These are phyloP conservation scores for Xestia xanthographa DNA, from an alignment of 2,888 invertebrate genomes.

Conservation along the genomic window DNA sequence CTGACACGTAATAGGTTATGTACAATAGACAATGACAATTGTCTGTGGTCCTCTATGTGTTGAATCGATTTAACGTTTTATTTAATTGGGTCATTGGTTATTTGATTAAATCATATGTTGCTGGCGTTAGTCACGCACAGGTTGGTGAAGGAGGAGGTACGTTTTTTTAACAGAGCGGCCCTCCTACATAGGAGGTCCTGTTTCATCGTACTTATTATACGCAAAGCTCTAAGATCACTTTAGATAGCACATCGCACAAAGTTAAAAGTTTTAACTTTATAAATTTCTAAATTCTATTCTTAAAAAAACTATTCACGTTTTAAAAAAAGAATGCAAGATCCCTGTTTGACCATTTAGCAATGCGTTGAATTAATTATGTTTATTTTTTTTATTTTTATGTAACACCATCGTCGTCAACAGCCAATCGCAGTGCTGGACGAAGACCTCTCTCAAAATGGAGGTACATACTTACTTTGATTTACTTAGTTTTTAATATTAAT, in stretches of 20 bases:
- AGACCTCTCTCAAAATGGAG: conserved; percentile 57
- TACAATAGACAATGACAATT: conserved; percentile 79
- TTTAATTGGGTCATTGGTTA: conserved; percentile 67
- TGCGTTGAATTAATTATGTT: conserved; percentile 7
- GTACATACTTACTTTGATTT: conserved; percentile 54
- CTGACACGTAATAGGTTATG: conserved; percentile 69
- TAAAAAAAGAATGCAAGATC: not conserved
- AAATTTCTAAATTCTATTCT: not conserved
- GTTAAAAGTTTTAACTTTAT: not conserved
- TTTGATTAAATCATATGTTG: conserved; percentile 45
- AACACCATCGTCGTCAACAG: conserved; percentile 52
- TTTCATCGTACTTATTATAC: not conserved
- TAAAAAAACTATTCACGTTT: not conserved
- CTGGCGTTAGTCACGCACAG: conserved; percentile 2
- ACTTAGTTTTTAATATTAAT: not conserved
- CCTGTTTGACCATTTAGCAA: not conserved
- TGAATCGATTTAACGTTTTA: conserved; percentile 66
- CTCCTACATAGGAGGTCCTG: not conserved
- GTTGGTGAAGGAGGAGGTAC: not conserved
- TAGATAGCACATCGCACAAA: not conserved
- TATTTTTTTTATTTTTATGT: conserved; percentile 61
- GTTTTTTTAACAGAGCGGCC: not conserved
- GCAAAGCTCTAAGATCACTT: not conserved
- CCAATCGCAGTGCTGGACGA: conserved; percentile 50
- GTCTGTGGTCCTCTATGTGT: conserved; percentile 68